Percentiles rank a stretch among this genome's conserved stretches.
Conservation (phyloP, 2,113 vertebrate species). For the Mustelus asterias region DNA sequence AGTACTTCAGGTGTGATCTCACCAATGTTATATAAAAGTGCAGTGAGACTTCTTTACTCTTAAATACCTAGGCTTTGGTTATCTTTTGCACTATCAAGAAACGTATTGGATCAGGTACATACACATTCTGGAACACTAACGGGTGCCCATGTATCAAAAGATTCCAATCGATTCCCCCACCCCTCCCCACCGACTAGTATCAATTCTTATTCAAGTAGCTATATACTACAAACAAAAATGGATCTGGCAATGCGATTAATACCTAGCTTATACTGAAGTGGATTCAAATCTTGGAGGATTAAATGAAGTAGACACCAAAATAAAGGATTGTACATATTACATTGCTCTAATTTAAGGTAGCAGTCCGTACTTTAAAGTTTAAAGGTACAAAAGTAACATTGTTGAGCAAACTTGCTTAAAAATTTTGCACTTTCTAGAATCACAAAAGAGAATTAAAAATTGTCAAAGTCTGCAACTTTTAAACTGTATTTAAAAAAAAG, state of each 20-base stretch:
- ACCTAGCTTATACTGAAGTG: neutral
- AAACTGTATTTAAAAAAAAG: neutral
- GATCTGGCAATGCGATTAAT: neutral
- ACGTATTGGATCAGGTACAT: neutral
- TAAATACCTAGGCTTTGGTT: neutral
- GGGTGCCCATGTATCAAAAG: neutral
- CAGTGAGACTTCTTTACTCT: neutral
- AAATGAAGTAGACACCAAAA: neutral
- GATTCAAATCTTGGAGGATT: neutral
- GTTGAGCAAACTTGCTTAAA: neutral
- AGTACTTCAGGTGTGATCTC: neutral
- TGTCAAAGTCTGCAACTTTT: neutral
- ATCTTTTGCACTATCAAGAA: neutral
- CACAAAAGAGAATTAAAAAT: neutral
- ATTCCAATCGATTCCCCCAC: neutral
- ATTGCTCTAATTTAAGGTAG: neutral
- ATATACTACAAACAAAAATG: neutral
- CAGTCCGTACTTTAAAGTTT: neutral
- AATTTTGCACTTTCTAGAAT: neutral
- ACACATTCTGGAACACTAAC: neutral
- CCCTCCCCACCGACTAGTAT: neutral
- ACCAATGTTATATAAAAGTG: too few species aligned
- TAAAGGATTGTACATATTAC: neutral
- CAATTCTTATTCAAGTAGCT: neutral
- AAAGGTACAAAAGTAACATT: neutral